phyloP scores from a whole-genome alignment of 2,113 vertebrate species.

The Cynopterus brachyotis region DNA sequence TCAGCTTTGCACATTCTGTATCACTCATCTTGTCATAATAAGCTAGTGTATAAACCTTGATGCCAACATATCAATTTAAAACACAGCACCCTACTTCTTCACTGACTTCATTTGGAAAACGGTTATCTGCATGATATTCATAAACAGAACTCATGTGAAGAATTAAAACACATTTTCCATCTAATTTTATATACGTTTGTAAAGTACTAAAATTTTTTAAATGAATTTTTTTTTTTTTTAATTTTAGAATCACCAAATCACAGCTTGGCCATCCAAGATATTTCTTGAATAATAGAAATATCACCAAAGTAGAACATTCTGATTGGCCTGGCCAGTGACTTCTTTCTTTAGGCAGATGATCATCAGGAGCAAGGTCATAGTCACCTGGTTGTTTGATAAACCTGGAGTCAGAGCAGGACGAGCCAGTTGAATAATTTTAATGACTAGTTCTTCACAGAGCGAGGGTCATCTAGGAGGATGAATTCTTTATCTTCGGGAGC shows the following conservation, averaged over 20 bases:
- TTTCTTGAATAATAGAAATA: not conserved
- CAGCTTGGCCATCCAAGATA: not conserved
- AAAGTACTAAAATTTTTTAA: not conserved
- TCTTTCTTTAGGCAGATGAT: not conserved
- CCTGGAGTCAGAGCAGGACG: not conserved
- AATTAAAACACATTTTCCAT: not conserved
- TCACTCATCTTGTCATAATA: not conserved
- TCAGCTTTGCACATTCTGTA: not conserved
- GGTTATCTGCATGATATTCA: not conserved
- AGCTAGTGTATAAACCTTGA: not conserved
- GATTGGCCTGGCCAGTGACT: not conserved
- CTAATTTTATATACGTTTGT: not conserved
- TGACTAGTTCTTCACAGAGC: not conserved
- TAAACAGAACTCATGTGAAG: not conserved
- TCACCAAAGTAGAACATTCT: not conserved
- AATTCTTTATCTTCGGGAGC: not conserved
- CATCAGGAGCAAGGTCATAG: not conserved
- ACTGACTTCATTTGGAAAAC: not conserved
- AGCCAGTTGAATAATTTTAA: not conserved
- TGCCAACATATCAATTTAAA: not conserved
- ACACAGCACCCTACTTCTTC: not conserved
- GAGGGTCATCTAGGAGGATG: not conserved
- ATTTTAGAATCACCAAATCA: not conserved
- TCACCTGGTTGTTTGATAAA: not conserved
- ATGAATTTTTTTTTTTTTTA: no score